Percentiles rank a stretch among this genome's conserved stretches.
These are phyloP conservation scores for Dendrocopos noguchii DNA, from an alignment of 2,113 vertebrate genomes.

Conservation along the genomic window DNA sequence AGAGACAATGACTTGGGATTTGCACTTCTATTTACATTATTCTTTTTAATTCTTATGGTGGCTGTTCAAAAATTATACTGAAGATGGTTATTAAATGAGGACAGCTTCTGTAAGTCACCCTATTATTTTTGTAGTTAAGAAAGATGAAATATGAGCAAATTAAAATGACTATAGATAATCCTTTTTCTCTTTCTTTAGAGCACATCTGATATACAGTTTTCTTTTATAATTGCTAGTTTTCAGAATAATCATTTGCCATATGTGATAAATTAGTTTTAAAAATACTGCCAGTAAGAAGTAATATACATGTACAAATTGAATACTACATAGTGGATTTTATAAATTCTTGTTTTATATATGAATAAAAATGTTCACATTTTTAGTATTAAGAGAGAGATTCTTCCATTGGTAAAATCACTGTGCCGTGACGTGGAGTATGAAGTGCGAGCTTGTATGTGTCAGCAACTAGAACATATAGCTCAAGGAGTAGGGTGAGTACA, in stretches of 20 bases:
- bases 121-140: neutral
- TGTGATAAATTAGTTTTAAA: neutral
- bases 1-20: neutral
- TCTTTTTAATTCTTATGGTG: neutral
- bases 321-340: neutral
- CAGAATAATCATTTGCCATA: neutral
- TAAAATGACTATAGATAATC: neutral
- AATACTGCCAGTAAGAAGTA: neutral
- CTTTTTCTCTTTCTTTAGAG: neutral
- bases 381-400: conserved; percentile 92
- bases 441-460: conserved; percentile 93
- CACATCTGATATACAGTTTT: neutral
- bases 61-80: neutral
- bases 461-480: conserved; percentile 90
- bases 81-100: conserved; percentile 1
- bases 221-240: neutral
- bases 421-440: conserved; percentile 93
- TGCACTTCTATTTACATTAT: neutral
- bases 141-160: neutral
- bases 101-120: neutral
- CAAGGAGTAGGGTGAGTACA: conserved; percentile 87
- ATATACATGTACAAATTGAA: neutral
- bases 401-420: conserved; percentile 90
- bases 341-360: neutral
- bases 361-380: conserved; percentile 9